Percentiles rank a stretch among this genome's conserved stretches.
These are phyloP conservation scores for Patella depressa DNA, from an alignment of 2,888 invertebrate genomes.

Conservation along the genomic window DNA sequence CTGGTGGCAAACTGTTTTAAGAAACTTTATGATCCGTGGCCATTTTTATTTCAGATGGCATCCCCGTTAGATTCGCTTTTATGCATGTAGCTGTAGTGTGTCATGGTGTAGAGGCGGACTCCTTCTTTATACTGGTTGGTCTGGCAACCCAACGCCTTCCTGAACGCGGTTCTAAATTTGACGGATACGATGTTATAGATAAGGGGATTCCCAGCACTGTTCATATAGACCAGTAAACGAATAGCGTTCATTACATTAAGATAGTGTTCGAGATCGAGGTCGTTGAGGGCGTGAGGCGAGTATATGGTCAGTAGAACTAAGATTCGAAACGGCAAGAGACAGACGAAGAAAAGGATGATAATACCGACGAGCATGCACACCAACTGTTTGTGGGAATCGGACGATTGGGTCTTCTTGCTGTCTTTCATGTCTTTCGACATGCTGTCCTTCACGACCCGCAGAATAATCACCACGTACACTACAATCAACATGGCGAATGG, in stretches of 20 bases:
- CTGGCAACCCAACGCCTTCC: slow-evolving; percentile 31
- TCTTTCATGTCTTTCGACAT: slow-evolving; percentile 40
- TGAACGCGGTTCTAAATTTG: slow-evolving; percentile 80
- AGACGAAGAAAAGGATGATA: slow-evolving; percentile 86
- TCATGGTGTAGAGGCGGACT: slow-evolving; percentile 12
- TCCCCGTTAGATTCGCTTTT: neutral
- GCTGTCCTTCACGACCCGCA: slow-evolving; percentile 30
- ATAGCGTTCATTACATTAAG: slow-evolving; percentile 88
- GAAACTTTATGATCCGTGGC: too few species aligned
- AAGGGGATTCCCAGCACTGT: slow-evolving; percentile 92
- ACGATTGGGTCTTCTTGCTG: slow-evolving; percentile 29
- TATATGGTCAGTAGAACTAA: slow-evolving; percentile 89
- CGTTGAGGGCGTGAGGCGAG: slow-evolving; percentile 79
- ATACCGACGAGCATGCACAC: slow-evolving; percentile 59
- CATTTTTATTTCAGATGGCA: neutral
- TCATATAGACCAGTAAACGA: slow-evolving; percentile 84
- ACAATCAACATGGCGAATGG: slow-evolving; percentile 73
- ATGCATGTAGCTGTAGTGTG: slow-evolving; percentile 22
- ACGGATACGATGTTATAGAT: slow-evolving; percentile 92
- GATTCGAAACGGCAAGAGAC: slow-evolving; percentile 89
- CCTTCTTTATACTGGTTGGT: slow-evolving; percentile 9
- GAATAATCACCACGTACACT: slow-evolving; percentile 43
- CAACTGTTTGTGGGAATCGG: slow-evolving; percentile 50
- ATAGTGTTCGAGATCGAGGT: slow-evolving; percentile 85
- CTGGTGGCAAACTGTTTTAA: too few species aligned